phyloP scores from a whole-genome alignment of 2,113 vertebrate genomes.

The Callithrix jacchus region DNA sequence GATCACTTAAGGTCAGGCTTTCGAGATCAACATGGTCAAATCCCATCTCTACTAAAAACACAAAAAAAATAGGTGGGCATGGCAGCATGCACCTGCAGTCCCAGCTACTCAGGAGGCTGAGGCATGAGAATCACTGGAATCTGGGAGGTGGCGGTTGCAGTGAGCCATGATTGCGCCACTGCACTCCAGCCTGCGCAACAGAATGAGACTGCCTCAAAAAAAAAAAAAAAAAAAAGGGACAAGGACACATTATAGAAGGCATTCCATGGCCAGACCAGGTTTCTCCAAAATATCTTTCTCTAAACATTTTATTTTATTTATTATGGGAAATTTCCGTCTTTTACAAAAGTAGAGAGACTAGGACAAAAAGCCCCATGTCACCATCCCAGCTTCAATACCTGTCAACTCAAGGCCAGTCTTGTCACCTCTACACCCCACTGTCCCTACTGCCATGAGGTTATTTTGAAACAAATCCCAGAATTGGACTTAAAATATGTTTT shows the following conservation, averaged over 20 bases:
- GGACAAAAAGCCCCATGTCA: neutral
- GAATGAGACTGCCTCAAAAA: too few species aligned
- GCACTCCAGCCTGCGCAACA: too few species aligned
- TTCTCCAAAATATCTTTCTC: neutral
- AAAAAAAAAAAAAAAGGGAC: too few species aligned
- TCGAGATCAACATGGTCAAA: too few species aligned
- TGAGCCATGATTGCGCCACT: too few species aligned
- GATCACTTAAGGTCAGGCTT: too few species aligned
- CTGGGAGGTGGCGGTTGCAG: too few species aligned
- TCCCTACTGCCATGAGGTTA: neutral
- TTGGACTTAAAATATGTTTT: neutral
- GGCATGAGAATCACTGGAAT: too few species aligned
- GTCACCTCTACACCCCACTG: neutral
- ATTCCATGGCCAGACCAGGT: fast-evolving
- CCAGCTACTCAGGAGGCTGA: too few species aligned
- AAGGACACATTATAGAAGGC: neutral
- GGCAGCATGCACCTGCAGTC: too few species aligned
- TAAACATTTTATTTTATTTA: neutral
- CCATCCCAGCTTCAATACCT: neutral
- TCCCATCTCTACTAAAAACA: too few species aligned
- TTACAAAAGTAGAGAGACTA: neutral
- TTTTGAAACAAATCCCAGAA: neutral
- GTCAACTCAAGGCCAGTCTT: neutral
- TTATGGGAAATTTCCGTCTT: neutral
- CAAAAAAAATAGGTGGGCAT: too few species aligned